Conservation (phyloP, 92 coral and sea anemone species). For the Isaurus tuberculatus region DNA sequence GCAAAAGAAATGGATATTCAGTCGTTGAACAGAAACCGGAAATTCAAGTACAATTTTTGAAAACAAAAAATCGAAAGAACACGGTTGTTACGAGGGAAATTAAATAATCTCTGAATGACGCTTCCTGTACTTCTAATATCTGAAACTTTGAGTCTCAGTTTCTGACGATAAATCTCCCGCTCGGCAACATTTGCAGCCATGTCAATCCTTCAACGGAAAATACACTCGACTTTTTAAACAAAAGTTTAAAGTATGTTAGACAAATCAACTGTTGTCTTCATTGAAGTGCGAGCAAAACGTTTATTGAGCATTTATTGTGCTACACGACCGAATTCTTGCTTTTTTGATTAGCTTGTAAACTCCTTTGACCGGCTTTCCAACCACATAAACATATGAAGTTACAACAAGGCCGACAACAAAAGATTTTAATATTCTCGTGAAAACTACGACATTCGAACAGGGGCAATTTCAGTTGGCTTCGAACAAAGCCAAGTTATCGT, state of each 20-base stretch:
- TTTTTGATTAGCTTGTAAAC: background rate
- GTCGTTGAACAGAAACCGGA: conserved; percentile 28
- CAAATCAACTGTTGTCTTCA: background rate
- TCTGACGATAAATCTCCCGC: background rate
- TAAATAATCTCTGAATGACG: background rate
- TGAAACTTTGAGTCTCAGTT: background rate
- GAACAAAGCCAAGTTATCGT: conserved; percentile 21
- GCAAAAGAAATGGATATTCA: background rate
- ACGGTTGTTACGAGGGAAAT: conserved; percentile 7
- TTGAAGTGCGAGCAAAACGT: conserved; percentile 2
- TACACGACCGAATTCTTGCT: background rate
- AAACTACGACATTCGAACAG: conserved; percentile 33
- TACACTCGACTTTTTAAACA: background rate
- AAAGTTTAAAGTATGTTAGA: background rate
- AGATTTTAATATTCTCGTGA: conserved; percentile 41
- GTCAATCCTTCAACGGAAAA: background rate
- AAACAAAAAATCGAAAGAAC: conserved; percentile 24
- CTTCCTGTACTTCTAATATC: background rate
- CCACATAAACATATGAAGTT: conserved; percentile 26
- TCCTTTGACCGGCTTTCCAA: conserved; percentile 12
- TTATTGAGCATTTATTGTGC: conserved; percentile 26
- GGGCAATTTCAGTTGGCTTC: conserved; percentile 1
- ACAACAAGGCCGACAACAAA: conserved; percentile 40
- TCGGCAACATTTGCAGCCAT: background rate
- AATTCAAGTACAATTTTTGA: background rate